These are phyloP conservation scores for Tenualosa thibaudeaui DNA, from an alignment of 2,797 vertebrate species.

Conservation along the genomic window DNA sequence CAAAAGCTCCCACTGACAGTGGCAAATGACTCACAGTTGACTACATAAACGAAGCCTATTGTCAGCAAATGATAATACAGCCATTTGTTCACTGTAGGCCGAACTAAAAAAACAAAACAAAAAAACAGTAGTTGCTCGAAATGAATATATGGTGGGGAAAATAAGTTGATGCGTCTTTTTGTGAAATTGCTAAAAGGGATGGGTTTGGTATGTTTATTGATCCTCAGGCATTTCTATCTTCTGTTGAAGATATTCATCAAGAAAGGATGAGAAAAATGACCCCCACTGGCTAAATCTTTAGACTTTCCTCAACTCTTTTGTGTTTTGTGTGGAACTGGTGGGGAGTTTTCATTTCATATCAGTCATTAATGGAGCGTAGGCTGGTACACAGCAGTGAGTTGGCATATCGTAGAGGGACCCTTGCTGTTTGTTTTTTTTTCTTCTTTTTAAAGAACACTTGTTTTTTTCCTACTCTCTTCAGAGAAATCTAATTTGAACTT, in stretches of 20 bases:
- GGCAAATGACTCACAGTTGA: constrained; percentile 12
- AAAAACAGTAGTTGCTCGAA: neutral
- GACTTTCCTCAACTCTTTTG: neutral
- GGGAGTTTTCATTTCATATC: neutral
- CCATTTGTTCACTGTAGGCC: neutral
- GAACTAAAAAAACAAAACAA: neutral
- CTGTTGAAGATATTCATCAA: neutral
- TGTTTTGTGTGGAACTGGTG: neutral
- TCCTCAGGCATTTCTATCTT: neutral
- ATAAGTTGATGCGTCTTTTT: neutral
- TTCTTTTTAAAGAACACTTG: too few species aligned
- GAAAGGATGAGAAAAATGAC: neutral
- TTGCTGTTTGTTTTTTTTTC: too few species aligned
- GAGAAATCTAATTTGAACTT: too few species aligned
- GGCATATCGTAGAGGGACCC: neutral
- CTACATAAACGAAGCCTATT: constrained; percentile 21
- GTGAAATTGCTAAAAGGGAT: neutral
- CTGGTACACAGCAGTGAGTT: neutral
- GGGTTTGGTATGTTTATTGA: neutral
- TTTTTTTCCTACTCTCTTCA: too few species aligned
- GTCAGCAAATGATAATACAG: constrained; percentile 1
- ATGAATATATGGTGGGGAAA: neutral
- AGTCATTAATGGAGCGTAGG: neutral
- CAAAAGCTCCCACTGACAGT: constrained; percentile 4
- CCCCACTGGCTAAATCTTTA: neutral